Evolutionary conservation across 2,797 vertebrate species (phyloP).

Genomic region (Sebastes minor): DNA sequence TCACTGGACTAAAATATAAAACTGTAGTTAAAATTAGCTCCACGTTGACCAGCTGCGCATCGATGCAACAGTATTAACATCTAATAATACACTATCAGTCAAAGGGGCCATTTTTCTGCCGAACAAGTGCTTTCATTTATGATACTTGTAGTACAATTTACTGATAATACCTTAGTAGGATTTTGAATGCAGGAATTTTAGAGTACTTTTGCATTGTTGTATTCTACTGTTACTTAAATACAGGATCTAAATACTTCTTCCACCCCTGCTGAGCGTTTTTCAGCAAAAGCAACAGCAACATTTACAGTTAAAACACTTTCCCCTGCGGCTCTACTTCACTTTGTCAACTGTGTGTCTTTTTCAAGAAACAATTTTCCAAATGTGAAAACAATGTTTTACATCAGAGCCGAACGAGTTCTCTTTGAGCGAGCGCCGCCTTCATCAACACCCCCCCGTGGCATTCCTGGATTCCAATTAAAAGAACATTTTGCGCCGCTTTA

Average conservation of each 20-base stretch:
- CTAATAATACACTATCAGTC: not conserved
- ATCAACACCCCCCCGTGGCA: not conserved
- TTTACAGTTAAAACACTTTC: not conserved
- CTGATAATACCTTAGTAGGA: not conserved
- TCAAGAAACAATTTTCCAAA: not conserved
- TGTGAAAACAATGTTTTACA: not conserved
- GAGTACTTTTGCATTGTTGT: not conserved
- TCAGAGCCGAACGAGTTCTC: not conserved
- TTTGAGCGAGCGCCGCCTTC: not conserved
- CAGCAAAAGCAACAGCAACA: not conserved
- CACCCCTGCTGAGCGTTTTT: not conserved
- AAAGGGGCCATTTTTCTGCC: not conserved
- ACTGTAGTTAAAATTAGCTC: not conserved
- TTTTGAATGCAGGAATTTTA: not conserved
- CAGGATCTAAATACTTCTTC: not conserved
- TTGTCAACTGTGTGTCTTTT: not conserved
- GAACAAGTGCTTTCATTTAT: not conserved
- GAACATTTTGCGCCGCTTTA: conserved; percentile 20
- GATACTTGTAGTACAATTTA: not conserved
- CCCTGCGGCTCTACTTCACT: not conserved
- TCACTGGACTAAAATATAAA: not conserved
- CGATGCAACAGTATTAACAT: not conserved
- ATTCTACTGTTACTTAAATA: not conserved
- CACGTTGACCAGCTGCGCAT: not conserved
- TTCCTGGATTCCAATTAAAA: conserved; percentile 29